Percentiles rank a stretch among this genome's conserved stretches.
Evolutionary conservation across 2,888 invertebrate species (phyloP).

Genomic region (Callyntrura guangdongensis): DNA sequence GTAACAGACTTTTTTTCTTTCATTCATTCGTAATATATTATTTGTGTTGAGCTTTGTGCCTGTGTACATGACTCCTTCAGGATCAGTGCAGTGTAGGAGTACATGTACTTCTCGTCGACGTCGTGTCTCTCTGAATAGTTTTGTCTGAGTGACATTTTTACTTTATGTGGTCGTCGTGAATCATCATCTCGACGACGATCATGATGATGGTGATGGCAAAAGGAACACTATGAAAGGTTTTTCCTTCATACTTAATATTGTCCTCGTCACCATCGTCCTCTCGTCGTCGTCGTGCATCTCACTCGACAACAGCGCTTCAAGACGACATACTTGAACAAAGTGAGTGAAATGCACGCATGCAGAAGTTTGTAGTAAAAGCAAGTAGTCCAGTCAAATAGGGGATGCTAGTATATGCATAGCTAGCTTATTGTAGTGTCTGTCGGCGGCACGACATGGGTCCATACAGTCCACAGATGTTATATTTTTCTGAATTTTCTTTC

Average conservation of each 20-base stretch:
- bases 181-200: slow-evolving; percentile 52
- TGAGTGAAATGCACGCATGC: slow-evolving; percentile 52
- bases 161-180: slow-evolving; percentile 74
- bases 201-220: slow-evolving; percentile 2
- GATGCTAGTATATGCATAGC: neutral
- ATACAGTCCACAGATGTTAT: neutral
- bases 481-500: slow-evolving; percentile 11
- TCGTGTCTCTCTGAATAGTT: slow-evolving; percentile 33
- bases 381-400: neutral
- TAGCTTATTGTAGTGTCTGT: neutral
- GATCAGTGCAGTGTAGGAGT: neutral
- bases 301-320: slow-evolving; percentile 16
- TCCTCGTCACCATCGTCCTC: slow-evolving; percentile 5
- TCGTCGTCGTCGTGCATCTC: slow-evolving; percentile 30
- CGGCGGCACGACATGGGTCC: neutral
- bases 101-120: slow-evolving; percentile 28
- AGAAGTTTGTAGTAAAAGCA: neutral
- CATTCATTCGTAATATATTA: slow-evolving; percentile 65
- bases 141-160: slow-evolving; percentile 71
- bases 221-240: slow-evolving; percentile 42
- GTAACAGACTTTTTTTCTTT: slow-evolving; percentile 18
- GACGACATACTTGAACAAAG: slow-evolving; percentile 49
- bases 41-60: slow-evolving; percentile 58
- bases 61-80: slow-evolving; percentile 2
- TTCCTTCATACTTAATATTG: neutral